Base-by-base conservation (phyloP, 1,140 invertebrate genomes). In the Diuraphis noxia region DNA sequence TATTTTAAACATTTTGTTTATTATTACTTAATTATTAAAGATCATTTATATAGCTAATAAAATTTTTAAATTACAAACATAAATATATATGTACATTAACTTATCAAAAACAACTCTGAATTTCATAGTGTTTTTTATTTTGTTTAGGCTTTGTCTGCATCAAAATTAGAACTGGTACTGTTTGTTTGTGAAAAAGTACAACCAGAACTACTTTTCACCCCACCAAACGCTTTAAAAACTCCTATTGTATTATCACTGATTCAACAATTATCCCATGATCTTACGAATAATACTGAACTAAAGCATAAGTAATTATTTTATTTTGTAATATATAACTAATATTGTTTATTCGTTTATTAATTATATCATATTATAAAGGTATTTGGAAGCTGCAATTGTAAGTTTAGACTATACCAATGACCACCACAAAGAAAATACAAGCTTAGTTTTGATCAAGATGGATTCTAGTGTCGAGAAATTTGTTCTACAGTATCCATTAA, bases 161-260 rank as follows among this genome's bases (percentile, higher is more conserved):
- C 97, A 77, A 91, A 91, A 40, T 82, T 91, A n/a, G 98, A 99
- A 94, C 95, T 99, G 38, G 95, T 95, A 92, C 94, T 98, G 43
- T 97, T 98, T 21, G 95, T 98, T 92, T 96, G 96, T 92, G 96
- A 97, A 5, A 98, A 98, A 93, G 97, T 97, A 7, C 96, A 97
- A 93, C 96, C 96, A 0, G 94, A 95, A 17, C 95, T 95, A 92
- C 96, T 98, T 30, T 98, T 99, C 94, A 94, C 94, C 19, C 94
- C 93, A 17, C 95, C 96, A 2, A 97, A 96, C 93, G 95, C 96
- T 25, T 94, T 98, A 25, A 96, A 96, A 90, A 98, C 98, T 93
- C 97, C 97, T 92, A 97, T 98, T 72, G 95, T 99, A 88, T 94
- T 99, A 43, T 98, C 98, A 1, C 95, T 99, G 5, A 97, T 99